Base-by-base conservation (phyloP, 2,888 invertebrate species). In the Sphaeridia pumilis region DNA sequence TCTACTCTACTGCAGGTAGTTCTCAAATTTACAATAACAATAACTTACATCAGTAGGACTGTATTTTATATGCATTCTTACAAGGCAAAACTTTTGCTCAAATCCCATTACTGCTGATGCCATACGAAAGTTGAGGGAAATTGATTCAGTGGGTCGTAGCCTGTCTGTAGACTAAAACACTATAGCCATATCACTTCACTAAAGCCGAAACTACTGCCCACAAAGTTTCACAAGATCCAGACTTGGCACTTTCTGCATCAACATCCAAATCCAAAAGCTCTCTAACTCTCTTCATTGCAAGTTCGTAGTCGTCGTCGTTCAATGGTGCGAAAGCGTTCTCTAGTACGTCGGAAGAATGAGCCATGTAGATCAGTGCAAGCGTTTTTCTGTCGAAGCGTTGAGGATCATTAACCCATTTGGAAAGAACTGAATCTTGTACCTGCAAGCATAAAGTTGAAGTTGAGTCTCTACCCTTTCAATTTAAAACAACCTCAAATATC, bases 151-250 rank as follows among this genome's bases (percentile, higher is more conserved):
- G n/a, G n/a, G n/a, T n/a, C n/a, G n/a, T n/a, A n/a, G n/a, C n/a
- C n/a, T n/a, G n/a, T n/a, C n/a, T n/a, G n/a, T n/a, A n/a, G n/a
- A n/a, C n/a, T n/a, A n/a, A n/a, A n/a, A n/a, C n/a, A n/a, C n/a
- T n/a, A n/a, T n/a, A n/a, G n/a, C n/a, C n/a, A n/a, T 3, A 45
- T 45, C 45, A 97, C 82, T 97, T 97, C 68, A 88, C 90, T 76
- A 97, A 95, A 57, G 95, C 90, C 65, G 94, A 88, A 74, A 98
- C 94, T 56, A 98, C 97, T 50, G 95, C 94, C 97, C 97, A 99
- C 77, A 98, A 84, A 66, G 95, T 83, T 71, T 95, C 94, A 69
- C 85, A 85, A 55, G 87, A 83, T 70, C 86, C 86, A 44, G 85
- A 79, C 73, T 95, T 92, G 74, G 86, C 82, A 61, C 90, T 84